Conservation (phyloP, 2,888 invertebrate species). For the Mamestra brassicae region DNA sequence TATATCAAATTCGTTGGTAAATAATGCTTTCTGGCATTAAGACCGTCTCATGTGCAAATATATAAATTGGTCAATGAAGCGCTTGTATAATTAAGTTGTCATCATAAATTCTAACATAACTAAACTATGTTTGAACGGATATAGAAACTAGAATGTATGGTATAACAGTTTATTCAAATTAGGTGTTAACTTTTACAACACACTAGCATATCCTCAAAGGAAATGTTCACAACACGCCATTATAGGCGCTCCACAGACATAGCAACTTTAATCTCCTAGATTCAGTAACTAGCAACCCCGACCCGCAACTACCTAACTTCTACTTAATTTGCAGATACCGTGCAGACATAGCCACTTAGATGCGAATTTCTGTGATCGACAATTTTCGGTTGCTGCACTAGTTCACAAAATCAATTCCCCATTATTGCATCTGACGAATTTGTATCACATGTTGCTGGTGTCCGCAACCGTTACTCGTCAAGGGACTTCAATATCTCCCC, state of each 20-base stretch:
- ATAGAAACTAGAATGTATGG: conserved; percentile 36
- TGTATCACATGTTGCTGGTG: background rate
- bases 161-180: conserved; percentile 42
- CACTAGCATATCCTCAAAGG: conserved; percentile 46
- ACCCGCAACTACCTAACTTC: background rate
- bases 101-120: background rate
- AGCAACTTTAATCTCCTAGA: background rate
- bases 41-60: background rate
- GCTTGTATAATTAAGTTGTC: background rate
- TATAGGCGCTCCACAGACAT: background rate
- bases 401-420: no score
- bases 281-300: background rate
- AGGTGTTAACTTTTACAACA: conserved; percentile 32
- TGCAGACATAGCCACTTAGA: background rate
- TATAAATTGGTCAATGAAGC: background rate
- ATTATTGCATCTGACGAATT: background rate
- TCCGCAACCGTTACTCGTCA: background rate
- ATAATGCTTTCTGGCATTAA: background rate
- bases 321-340: background rate
- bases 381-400: no score
- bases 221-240: conserved; percentile 28
- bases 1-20: background rate
- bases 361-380: background rate
- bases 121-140: conserved; percentile 31
- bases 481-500: background rate